Conservation (phyloP, 2,113 vertebrate genomes). For the Isurus oxyrinchus region DNA sequence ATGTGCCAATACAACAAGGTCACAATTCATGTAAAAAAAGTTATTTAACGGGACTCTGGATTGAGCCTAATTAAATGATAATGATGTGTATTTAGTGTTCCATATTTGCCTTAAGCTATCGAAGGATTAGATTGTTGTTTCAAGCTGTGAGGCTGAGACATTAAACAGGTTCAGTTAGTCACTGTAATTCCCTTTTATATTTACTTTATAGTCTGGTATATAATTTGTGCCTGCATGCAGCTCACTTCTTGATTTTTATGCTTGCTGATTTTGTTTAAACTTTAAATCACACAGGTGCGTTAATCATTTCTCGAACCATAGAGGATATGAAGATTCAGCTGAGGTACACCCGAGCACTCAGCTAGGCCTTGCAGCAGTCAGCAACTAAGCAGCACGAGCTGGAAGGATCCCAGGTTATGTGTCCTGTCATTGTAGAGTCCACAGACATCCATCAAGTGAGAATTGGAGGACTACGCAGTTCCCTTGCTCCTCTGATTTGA, state of each 20-base stretch:
- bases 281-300: background rate
- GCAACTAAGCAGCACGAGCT: background rate
- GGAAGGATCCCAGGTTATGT: background rate
- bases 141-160: background rate
- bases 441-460: background rate
- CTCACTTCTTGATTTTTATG: background rate
- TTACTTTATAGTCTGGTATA: background rate
- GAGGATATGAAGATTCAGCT: background rate
- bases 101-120: conserved; percentile 1
- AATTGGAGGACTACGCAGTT: background rate
- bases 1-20: background rate
- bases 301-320: background rate
- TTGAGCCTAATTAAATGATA: background rate
- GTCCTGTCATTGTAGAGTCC: background rate
- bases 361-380: background rate
- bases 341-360: background rate
- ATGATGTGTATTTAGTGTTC: conserved; percentile 10
- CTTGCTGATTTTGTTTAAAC: background rate
- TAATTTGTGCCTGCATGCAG: background rate
- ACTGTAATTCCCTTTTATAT: conserved; percentile 22
- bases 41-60: background rate
- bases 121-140: background rate
- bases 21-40: background rate
- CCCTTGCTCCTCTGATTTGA: background rate
- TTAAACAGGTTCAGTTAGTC: background rate